Percentiles rank a stretch among this genome's conserved stretches.
phyloP scores from a whole-genome alignment of 2,797 vertebrate genomes.

The Trachurus trachurus region DNA sequence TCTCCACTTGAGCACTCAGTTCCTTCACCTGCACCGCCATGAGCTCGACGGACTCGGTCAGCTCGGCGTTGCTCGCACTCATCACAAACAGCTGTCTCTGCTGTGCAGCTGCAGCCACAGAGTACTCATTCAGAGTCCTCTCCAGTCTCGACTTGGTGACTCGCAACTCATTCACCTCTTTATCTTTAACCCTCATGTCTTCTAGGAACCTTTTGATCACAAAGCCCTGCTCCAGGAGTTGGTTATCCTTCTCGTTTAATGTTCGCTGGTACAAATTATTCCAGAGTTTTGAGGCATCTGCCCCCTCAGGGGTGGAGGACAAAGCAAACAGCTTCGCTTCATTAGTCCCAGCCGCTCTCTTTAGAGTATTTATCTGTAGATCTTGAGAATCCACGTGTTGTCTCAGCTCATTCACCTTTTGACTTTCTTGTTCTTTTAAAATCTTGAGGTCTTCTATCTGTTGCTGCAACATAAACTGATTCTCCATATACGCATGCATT shows the following conservation, averaged over 20 bases:
- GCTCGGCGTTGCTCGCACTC: constrained; percentile 83
- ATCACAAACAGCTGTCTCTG: constrained; percentile 86
- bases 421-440: constrained; percentile 72
- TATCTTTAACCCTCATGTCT: constrained; percentile 82
- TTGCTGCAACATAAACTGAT: constrained; percentile 78
- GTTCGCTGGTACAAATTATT: constrained; percentile 84
- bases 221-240: constrained; percentile 86
- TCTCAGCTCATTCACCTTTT: constrained; percentile 73
- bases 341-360: constrained; percentile 80
- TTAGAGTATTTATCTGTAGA: constrained; percentile 83
- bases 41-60: constrained; percentile 79
- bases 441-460: constrained; percentile 74
- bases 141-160: constrained; percentile 80
- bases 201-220: constrained; percentile 85
- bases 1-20: constrained; percentile 77
- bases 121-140: constrained; percentile 83
- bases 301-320: constrained; percentile 79
- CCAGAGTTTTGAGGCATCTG: constrained; percentile 84
- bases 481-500: constrained; percentile 72
- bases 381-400: constrained; percentile 77
- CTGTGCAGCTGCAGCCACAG: constrained; percentile 79
- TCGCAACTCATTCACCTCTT: constrained; percentile 82
- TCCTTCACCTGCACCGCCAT: constrained; percentile 76
- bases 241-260: constrained; percentile 87
- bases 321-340: constrained; percentile 85